phyloP scores from a whole-genome alignment of 2,888 invertebrate species.

The Chrysolina haemoptera region DNA sequence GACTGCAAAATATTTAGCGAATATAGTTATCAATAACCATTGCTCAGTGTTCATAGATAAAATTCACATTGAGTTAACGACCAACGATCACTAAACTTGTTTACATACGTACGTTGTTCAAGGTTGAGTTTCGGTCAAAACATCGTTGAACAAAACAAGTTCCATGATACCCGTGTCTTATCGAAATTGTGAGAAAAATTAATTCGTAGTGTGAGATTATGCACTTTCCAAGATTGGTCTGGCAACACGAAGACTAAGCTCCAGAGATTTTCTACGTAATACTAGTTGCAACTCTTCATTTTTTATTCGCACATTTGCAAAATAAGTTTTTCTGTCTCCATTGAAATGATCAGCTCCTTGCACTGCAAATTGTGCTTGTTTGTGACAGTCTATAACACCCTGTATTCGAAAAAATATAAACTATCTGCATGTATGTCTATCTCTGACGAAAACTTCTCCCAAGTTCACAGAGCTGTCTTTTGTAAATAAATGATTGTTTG shows the following conservation, averaged over 20 bases:
- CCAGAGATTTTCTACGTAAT: background rate
- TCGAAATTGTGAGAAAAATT: slow-evolving; percentile 11
- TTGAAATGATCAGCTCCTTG: no score
- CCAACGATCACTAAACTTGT: slow-evolving; percentile 23
- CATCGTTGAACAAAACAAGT: slow-evolving; percentile 17
- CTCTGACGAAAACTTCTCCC: no score
- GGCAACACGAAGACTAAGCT: background rate
- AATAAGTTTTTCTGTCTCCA: no score
- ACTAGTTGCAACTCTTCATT: background rate
- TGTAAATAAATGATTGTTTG: no score
- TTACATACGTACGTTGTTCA: slow-evolving; percentile 24
- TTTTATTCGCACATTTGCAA: no score
- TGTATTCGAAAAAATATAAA: no score
- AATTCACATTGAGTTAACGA: background rate
- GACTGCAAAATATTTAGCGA: background rate
- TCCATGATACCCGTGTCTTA: slow-evolving; percentile 8
- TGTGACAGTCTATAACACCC: no score
- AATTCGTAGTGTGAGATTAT: slow-evolving; percentile 1
- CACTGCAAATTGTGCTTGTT: no score
- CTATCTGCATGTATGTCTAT: no score
- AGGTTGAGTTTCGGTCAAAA: slow-evolving; percentile 23
- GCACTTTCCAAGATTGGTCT: slow-evolving; percentile 4
- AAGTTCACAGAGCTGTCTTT: no score
- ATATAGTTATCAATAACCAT: background rate
- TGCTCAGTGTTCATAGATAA: slow-evolving; percentile 7